Conservation (phyloP, 1,140 invertebrate genomes). For the Hestina assimilis region DNA sequence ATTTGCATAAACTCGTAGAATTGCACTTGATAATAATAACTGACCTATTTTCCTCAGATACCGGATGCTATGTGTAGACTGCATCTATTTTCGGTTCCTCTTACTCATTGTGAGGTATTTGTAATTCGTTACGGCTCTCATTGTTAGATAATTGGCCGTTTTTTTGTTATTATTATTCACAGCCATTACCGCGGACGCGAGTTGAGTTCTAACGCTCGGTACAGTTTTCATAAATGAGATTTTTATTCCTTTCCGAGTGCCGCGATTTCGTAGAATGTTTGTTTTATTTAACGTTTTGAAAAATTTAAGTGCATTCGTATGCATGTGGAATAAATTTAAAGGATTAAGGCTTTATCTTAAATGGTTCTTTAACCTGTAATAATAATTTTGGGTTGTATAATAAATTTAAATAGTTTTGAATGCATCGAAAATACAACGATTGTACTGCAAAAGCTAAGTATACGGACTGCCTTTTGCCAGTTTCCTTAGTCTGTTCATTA, state of each 20-base stretch:
- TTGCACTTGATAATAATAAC: slow-evolving; percentile 51
- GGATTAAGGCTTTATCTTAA: no score
- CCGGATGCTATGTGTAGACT: slow-evolving; percentile 44
- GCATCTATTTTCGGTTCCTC: slow-evolving; percentile 43
- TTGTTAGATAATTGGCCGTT: slow-evolving; percentile 30
- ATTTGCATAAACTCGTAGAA: slow-evolving; percentile 30
- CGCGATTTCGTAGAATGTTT: slow-evolving; percentile 3
- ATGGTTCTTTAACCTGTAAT: no score
- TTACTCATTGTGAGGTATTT: slow-evolving; percentile 45
- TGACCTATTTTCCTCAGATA: slow-evolving; percentile 53
- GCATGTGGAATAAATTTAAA: neutral
- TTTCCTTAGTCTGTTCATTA: no score
- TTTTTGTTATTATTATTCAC: slow-evolving; percentile 24
- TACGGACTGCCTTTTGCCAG: no score
- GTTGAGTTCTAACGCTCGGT: slow-evolving; percentile 13
- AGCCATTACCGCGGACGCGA: slow-evolving; percentile 2
- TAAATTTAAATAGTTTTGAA: no score
- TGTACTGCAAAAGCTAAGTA: no score
- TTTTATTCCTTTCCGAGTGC: slow-evolving; percentile 10
- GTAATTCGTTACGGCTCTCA: slow-evolving; percentile 25
- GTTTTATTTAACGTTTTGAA: neutral
- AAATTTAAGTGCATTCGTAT: neutral
- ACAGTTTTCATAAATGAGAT: slow-evolving; percentile 3
- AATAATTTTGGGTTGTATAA: no score
- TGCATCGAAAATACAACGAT: no score